Evolutionary conservation across 2,113 vertebrate species (phyloP).

Genomic region (human (Homo sapiens)): DNA sequence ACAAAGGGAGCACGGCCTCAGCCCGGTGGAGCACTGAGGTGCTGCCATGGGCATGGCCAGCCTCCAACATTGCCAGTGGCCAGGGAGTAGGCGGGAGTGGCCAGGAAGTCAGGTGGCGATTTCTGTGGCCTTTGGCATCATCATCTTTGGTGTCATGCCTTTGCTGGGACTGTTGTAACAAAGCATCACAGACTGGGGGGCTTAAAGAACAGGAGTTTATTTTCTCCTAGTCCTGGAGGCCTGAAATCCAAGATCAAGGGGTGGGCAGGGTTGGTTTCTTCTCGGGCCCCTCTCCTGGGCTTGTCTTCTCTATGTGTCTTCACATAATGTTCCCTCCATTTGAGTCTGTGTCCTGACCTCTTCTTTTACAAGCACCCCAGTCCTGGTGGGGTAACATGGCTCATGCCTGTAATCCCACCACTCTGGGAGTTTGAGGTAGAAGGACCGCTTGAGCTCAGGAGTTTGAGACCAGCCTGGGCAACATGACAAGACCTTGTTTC

Average conservation of each 20-base stretch:
- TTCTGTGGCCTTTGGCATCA: background rate
- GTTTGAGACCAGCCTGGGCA: background rate
- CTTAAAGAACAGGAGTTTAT: background rate
- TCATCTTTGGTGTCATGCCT: background rate
- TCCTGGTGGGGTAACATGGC: too few relatives aligned
- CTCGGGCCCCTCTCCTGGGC: background rate
- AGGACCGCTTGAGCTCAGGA: too few relatives aligned
- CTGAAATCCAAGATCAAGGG: background rate
- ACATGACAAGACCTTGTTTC: too few relatives aligned
- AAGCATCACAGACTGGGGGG: rapidly evolving
- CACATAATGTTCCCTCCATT: background rate
- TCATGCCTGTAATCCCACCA: too few relatives aligned
- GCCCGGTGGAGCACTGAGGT: background rate
- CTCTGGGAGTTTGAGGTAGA: too few relatives aligned
- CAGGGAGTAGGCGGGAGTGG: background rate
- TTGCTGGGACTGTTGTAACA: background rate
- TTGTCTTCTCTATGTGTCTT: background rate
- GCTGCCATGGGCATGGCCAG: background rate
- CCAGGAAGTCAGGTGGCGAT: background rate
- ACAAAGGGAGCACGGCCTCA: background rate
- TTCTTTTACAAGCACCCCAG: background rate
- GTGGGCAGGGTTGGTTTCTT: background rate
- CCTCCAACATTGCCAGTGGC: background rate
- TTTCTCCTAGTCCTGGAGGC: background rate
- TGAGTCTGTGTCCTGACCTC: background rate